Evolutionary conservation across 2,113 vertebrate species (phyloP).

Genomic region (Alaudala cheleensis): DNA sequence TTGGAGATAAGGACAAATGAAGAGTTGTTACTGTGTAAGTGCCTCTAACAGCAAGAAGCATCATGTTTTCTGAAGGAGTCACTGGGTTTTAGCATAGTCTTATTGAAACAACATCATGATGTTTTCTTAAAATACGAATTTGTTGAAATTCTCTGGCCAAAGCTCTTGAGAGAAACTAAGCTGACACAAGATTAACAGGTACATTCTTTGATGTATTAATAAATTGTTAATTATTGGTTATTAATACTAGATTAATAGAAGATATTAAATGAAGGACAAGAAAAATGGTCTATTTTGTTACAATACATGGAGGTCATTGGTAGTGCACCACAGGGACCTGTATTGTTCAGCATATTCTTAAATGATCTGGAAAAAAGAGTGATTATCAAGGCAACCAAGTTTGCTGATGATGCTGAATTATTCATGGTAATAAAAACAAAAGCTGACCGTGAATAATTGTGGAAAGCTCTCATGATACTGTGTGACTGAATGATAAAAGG

Average conservation of each 20-base stretch:
- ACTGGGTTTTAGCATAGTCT: not conserved
- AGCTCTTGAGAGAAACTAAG: not conserved
- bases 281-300: not conserved
- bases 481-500: conserved; percentile 51
- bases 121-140: not conserved
- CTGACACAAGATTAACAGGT: not conserved
- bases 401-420: conserved; percentile 66
- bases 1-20: not conserved
- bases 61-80: not conserved
- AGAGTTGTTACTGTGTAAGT: not conserved
- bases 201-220: not conserved
- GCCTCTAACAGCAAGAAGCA: not conserved
- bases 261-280: not conserved
- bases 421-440: conserved; percentile 63
- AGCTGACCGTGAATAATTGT: conserved; percentile 41
- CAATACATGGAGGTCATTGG: not conserved
- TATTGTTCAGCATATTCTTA: conserved; percentile 51
- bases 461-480: conserved; percentile 42
- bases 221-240: not conserved
- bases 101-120: not conserved
- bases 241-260: not conserved
- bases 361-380: conserved; percentile 56
- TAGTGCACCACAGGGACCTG: not conserved
- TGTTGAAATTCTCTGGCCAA: not conserved
- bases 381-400: conserved; percentile 24